These are phyloP conservation scores for Phalanger gymnotis DNA, from an alignment of 2,797 vertebrate genomes.

Conservation along the genomic window DNA sequence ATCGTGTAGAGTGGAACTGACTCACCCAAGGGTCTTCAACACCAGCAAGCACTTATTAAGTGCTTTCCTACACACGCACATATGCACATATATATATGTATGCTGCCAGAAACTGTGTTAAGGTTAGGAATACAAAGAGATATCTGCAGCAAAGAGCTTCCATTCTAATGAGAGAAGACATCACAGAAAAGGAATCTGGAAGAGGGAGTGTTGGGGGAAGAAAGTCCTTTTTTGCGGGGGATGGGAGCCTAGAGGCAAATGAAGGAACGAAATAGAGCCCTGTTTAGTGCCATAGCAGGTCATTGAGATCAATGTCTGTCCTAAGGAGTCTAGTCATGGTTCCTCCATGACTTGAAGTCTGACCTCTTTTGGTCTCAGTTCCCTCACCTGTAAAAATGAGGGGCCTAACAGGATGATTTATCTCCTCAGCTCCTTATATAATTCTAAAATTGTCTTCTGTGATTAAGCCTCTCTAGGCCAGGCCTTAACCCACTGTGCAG, in stretches of 20 bases:
- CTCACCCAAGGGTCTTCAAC: neutral
- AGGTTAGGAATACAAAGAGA: neutral
- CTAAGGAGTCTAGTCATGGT: neutral
- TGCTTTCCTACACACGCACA: no score
- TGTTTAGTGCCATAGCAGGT: neutral
- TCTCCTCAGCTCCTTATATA: neutral
- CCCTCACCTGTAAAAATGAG: conserved; percentile 21
- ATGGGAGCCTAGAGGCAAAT: neutral
- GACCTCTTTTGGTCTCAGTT: neutral
- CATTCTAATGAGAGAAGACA: neutral
- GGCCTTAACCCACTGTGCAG: accelerated
- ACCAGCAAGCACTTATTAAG: no score
- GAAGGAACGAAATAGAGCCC: neutral
- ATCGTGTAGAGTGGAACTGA: neutral
- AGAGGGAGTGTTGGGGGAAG: neutral
- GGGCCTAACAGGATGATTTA: accelerated
- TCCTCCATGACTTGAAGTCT: neutral
- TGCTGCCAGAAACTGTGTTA: neutral
- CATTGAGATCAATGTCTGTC: neutral
- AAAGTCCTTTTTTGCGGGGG: neutral
- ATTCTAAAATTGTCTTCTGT: neutral
- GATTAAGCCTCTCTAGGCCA: neutral
- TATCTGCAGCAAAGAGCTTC: neutral
- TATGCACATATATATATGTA: no score
- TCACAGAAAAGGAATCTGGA: neutral